phyloP scores from a whole-genome alignment of 2,888 invertebrate species.

The Drosophila picticornis region DNA sequence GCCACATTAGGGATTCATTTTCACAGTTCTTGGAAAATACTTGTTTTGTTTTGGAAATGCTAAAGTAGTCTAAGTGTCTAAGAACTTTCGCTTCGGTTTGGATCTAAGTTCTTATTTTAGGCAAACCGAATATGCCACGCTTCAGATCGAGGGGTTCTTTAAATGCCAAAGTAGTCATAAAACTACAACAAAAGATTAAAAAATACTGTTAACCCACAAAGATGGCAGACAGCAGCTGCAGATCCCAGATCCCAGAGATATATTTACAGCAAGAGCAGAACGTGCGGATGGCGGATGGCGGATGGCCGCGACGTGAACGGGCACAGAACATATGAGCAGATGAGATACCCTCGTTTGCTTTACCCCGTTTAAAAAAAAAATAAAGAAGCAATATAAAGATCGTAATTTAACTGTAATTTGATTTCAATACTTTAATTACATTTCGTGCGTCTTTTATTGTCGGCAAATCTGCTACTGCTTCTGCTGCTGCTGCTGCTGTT shows the following conservation, averaged over 20 bases:
- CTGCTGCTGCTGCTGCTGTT: not conserved
- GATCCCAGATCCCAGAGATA: constrained; percentile 31
- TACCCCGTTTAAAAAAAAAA: constrained; percentile 16
- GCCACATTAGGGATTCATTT: not conserved
- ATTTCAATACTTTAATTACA: constrained; percentile 80
- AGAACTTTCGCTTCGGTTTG: not conserved
- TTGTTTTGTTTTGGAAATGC: not conserved
- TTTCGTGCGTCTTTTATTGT: constrained; percentile 48
- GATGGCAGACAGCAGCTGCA: constrained; percentile 6
- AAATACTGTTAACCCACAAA: constrained; percentile 43
- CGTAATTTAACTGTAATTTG: constrained; percentile 76
- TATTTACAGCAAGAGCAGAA: constrained; percentile 13
- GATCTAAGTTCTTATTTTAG: not conserved
- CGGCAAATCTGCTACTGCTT: constrained; percentile 1
- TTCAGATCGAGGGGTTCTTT: constrained; percentile 27
- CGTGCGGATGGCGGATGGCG: constrained; percentile 22
- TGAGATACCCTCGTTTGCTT: constrained; percentile 13
- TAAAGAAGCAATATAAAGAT: constrained; percentile 13
- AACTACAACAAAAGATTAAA: not conserved
- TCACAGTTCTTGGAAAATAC: not conserved
- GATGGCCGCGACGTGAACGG: constrained; percentile 4
- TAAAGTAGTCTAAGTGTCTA: not conserved
- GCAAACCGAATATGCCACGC: not conserved
- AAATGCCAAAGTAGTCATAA: constrained; percentile 25
- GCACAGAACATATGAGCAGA: constrained; percentile 12